phyloP scores from a whole-genome alignment of 2,797 vertebrate genomes.

The Sebastes diaconus region DNA sequence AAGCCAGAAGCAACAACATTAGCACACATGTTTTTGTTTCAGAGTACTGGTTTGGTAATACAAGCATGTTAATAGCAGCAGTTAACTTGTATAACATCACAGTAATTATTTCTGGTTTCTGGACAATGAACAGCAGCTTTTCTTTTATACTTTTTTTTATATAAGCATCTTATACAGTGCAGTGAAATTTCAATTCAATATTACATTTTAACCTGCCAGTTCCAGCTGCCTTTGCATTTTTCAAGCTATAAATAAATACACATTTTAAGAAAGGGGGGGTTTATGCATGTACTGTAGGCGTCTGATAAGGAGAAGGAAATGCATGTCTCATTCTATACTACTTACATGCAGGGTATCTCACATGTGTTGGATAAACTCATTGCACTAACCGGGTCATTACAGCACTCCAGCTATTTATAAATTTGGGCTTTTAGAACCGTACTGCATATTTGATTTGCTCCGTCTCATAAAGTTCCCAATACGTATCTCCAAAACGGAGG shows the following conservation, averaged over 20 bases:
- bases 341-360: neutral
- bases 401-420: neutral
- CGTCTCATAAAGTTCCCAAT: neutral
- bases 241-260: neutral
- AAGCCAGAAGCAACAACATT: neutral
- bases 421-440: neutral
- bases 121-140: neutral
- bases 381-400: neutral
- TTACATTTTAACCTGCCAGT: neutral
- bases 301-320: neutral
- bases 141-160: neutral
- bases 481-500: neutral
- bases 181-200: neutral
- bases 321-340: neutral
- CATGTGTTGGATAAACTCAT: neutral
- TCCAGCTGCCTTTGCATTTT: neutral
- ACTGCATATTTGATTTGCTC: neutral
- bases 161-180: neutral
- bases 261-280: neutral
- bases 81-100: neutral
- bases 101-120: neutral
- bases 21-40: neutral
- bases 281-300: neutral
- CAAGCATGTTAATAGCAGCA: neutral
- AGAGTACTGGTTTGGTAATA: neutral